Evolutionary conservation across 2,797 vertebrate genomes (phyloP).

Genomic region (Halcyon badia): DNA sequence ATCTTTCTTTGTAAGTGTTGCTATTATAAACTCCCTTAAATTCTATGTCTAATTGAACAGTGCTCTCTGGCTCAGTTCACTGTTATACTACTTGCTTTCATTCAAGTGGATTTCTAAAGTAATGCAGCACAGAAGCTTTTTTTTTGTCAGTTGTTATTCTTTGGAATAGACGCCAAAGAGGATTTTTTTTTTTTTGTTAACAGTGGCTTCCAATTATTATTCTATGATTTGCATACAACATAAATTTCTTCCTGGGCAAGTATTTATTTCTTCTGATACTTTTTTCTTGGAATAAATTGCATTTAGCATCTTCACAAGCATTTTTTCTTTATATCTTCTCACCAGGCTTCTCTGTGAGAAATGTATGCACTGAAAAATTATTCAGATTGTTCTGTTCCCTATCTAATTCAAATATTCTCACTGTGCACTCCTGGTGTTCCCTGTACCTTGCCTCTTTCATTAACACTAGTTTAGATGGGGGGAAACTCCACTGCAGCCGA

Average conservation of each 20-base stretch:
- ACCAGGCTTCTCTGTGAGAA: neutral
- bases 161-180: constrained; percentile 17
- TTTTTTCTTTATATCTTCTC: neutral
- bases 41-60: constrained; percentile 51
- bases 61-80: constrained; percentile 41
- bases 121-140: constrained; percentile 56
- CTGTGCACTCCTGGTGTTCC: neutral
- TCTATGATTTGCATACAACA: neutral
- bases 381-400: neutral
- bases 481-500: neutral
- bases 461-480: neutral
- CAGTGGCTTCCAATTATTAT: neutral
- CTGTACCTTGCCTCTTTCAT: neutral
- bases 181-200: neutral
- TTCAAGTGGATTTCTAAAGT: constrained; percentile 49
- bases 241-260: neutral
- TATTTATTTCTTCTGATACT: neutral
- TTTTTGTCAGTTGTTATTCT: constrained; percentile 18
- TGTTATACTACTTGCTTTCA: constrained; percentile 47
- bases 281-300: neutral
- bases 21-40: constrained; percentile 52
- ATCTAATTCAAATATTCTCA: neutral
- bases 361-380: neutral
- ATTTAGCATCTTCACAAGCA: neutral
- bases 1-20: constrained; percentile 35